phyloP scores from a whole-genome alignment of 2,888 invertebrate genomes.

The Nomada flava region DNA sequence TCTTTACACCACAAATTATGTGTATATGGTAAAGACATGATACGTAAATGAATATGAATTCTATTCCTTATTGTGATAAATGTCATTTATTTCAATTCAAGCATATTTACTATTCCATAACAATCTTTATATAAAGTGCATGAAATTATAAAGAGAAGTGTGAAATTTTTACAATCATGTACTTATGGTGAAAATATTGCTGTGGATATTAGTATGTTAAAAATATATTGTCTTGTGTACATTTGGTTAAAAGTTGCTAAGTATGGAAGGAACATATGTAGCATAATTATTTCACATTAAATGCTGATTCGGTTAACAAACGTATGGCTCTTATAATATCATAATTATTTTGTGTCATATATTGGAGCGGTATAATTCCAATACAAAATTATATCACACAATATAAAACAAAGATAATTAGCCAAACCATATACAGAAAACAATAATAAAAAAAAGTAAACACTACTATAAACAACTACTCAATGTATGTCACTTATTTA shows the following conservation, averaged over 20 bases:
- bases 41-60: background rate
- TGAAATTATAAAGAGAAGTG: constrained; percentile 15
- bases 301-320: constrained; percentile 30
- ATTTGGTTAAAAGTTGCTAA: constrained; percentile 31
- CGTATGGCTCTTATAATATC: constrained; percentile 7
- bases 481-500: constrained; percentile 42
- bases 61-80: constrained; percentile 22
- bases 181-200: constrained; percentile 1
- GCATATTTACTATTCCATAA: constrained; percentile 21
- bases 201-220: constrained; percentile 29
- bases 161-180: constrained; percentile 19
- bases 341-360: constrained; percentile 33
- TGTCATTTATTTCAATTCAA: constrained; percentile 20
- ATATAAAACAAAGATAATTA: constrained; percentile 7
- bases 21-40: background rate
- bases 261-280: constrained; percentile 39
- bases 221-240: constrained; percentile 25
- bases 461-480: constrained; percentile 28
- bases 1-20: background rate
- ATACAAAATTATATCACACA: constrained; percentile 9
- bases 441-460: constrained; percentile 31
- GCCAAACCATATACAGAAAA: constrained; percentile 26
- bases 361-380: background rate
- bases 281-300: constrained; percentile 36
- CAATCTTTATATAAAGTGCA: constrained; percentile 11